Conservation (phyloP, 1,140 invertebrate species). For the Cotesia glomerata region DNA sequence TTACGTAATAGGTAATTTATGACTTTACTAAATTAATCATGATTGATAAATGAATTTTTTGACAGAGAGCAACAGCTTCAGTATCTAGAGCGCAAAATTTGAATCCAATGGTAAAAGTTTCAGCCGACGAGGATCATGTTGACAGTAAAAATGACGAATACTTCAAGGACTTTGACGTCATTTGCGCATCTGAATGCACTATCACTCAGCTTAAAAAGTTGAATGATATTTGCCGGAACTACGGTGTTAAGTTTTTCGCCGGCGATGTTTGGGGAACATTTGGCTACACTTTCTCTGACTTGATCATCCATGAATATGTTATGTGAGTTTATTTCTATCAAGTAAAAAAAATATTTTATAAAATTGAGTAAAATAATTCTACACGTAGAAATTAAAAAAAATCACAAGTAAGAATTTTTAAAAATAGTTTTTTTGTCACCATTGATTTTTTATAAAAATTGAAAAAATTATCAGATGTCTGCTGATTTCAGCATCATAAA, state of each 20-base stretch:
- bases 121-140: constrained; percentile 70
- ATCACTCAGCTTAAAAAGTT: constrained; percentile 76
- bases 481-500: no score
- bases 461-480: no score
- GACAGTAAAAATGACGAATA: constrained; percentile 73
- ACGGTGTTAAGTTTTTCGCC: constrained; percentile 84
- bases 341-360: background rate
- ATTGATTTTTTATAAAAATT: no score
- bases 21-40: background rate
- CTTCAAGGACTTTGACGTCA: constrained; percentile 83
- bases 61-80: constrained; percentile 84
- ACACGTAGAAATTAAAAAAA: no score
- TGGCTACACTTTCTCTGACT: constrained; percentile 90
- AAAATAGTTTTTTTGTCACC: no score
- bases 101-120: constrained; percentile 92
- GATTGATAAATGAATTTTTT: constrained; percentile 35
- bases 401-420: no score
- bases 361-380: no score
- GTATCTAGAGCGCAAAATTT: constrained; percentile 77
- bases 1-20: no score
- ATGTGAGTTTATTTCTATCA: constrained; percentile 69
- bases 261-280: constrained; percentile 93
- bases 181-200: constrained; percentile 80
- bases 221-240: constrained; percentile 79
- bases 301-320: constrained; percentile 84